Base-by-base conservation (phyloP, 53 echinoderm and acorn worm genomes). In the Temnopleurus reevesii region DNA sequence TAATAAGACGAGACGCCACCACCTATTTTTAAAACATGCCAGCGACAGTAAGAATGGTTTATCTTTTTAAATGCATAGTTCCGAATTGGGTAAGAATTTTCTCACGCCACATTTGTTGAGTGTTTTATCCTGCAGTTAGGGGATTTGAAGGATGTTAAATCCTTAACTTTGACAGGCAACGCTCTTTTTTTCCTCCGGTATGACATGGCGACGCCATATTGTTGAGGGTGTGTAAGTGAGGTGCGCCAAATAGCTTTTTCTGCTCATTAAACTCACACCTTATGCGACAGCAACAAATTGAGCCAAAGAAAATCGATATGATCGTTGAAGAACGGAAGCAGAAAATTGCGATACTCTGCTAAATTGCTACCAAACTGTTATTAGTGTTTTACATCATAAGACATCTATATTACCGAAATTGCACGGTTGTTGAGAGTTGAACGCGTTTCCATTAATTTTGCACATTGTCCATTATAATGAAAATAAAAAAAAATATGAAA, bases 181-280 rank as follows among this genome's bases (percentile, higher is more conserved):
- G n/a, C n/a, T n/a, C n/a, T n/a, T n/a, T n/a, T n/a, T 9, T 71
- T 18, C 15, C 30, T 15, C 15, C 17, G 4, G n/a, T 31, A 63
- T 19, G 23, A 24, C 3, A 4, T 56, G 12, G 17, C 49, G 56
- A 23, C 24, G 19, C 56, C 3, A 12, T 63, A 12, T 71, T 23
- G 21, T 21, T 8, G n/a, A 66, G 21, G 7, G 19, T 41, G 38
- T 8, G 41, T 38, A 38, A 41, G 41, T 13, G 41, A 38, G 71
- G 36, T 71, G 19, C 8, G 71, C 4, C n/a, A 41, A 71, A 38
- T 38, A 71, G 71, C n/a, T 41, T 71, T 23, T n/a, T 41, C 38
- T 71, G 8, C 71, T 38, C 71, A 71, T n/a, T n/a, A 71, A 41
- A n/a, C 21, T 36, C 71, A 71, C 71, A 71, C 15, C 63, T 31